These are phyloP conservation scores for Petrocephalus schoutedeni DNA, from an alignment of 2,797 vertebrate genomes.

Conservation along the genomic window DNA sequence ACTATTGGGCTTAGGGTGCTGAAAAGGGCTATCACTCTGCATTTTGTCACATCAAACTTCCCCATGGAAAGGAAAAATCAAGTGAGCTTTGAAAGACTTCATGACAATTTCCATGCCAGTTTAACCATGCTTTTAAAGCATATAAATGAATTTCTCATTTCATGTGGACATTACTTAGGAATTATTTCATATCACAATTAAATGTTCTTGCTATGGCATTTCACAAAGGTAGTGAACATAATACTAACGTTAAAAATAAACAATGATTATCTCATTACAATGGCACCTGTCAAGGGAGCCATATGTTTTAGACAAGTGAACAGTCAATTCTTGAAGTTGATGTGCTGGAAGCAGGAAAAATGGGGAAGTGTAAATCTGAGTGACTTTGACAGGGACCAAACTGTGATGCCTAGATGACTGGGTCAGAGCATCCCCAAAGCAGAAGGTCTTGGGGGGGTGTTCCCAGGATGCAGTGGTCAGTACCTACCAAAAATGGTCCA, in stretches of 20 bases:
- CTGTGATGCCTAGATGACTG: not conserved
- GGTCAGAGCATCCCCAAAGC: not conserved
- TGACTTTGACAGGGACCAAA: not conserved
- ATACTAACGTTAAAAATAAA: not conserved
- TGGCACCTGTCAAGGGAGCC: not conserved
- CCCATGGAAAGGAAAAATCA: not conserved
- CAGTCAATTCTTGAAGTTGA: not conserved
- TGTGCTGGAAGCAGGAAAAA: not conserved
- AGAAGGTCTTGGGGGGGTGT: not conserved
- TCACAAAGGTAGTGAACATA: not conserved
- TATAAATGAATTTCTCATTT: not conserved
- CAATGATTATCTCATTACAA: not conserved
- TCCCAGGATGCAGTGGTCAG: not conserved
- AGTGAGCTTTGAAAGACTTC: constrained; percentile 16
- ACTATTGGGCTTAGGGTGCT: constrained; percentile 24
- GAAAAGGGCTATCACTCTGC: constrained; percentile 15
- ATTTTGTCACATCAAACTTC: constrained; percentile 29
- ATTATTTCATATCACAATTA: not conserved
- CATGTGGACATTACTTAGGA: not conserved
- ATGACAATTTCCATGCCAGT: not conserved
- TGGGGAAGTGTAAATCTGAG: not conserved
- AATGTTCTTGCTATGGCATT: not conserved
- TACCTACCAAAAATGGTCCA: not conserved
- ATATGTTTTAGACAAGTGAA: not conserved
- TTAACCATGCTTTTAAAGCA: not conserved